Evolutionary conservation across 2,113 vertebrate species (phyloP), one percentile per base, ranked within the genome.

Genomic region (Collichthys lucidus): DNA sequence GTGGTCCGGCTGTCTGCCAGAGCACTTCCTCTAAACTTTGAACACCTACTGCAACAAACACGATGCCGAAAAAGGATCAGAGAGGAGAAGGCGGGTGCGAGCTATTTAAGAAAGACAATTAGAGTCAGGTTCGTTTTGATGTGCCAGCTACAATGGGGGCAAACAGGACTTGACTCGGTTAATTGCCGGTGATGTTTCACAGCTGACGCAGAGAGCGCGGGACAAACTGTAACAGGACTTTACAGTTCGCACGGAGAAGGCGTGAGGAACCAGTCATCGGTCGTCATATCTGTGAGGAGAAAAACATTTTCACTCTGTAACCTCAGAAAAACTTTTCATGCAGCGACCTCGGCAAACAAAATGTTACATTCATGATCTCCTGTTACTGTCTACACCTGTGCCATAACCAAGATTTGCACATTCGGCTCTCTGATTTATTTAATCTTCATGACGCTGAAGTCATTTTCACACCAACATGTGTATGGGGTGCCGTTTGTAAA

Each of bases 181-280:
- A 74, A 87, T 68, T 77, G 84, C 35, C n/a, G 12, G 42, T 50
- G 84, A 86, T 73, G 83, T 47, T 73, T 85, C 59, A 61, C 68
- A 80, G 67, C 71, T 66, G 87, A 87, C 67, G 35, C 26, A 1
- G 20, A 52, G 72, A 40, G 56, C 1, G 40, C 29, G 3, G 69
- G 74, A 77, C 70, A 61, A 50, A 67, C 62, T 69, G 69, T n/a
- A 59, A 50, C 64, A 72, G 79, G 68, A 71, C 78, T 66, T 65
- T 44, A 61, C 80, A 46, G 77, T 85, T 53, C 63, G 76, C 3
- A 0, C 57, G 17, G 71, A 62, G 4, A 0, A 17, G 71, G 55
- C 63, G 44, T 31, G 4, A 53, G 55, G n/a, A 57, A 62, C 50
- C 68, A 47, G 75, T 83, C 65, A 52, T n/a, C n/a, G n/a, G n/a